Conservation (phyloP, 1,140 invertebrate species). For the Nasonia giraulti region DNA sequence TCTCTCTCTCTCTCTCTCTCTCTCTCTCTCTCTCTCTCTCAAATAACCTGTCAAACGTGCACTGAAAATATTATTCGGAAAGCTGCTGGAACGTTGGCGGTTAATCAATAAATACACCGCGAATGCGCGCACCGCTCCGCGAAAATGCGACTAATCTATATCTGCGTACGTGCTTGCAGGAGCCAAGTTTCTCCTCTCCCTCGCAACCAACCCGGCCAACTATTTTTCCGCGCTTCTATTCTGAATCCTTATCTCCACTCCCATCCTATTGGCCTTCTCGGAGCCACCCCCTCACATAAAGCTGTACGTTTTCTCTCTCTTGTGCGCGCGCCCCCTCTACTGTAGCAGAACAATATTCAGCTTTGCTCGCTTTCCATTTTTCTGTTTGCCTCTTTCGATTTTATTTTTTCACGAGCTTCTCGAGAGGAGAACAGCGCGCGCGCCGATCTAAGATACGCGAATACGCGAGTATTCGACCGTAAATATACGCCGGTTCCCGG, state of each 20-base stretch:
- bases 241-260: background rate
- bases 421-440: background rate
- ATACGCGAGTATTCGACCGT: background rate
- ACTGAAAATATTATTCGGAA: background rate
- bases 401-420: background rate
- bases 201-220: background rate
- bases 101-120: background rate
- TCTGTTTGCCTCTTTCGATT: background rate
- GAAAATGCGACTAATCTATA: slow-evolving; percentile 1
- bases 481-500: background rate
- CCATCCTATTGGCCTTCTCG: background rate
- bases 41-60: background rate
- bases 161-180: background rate
- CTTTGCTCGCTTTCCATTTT: background rate
- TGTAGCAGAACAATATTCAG: background rate
- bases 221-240: background rate
- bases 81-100: background rate
- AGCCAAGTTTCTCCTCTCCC: background rate
- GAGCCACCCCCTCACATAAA: background rate
- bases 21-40: background rate
- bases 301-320: background rate
- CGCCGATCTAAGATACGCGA: background rate
- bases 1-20: too few relatives aligned
- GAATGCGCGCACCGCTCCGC: background rate
- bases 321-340: too few relatives aligned